Evolutionary conservation across 2,888 invertebrate genomes (phyloP), one percentile per base, ranked within the genome.

Genomic region (Xestoiulus laeticollis): DNA sequence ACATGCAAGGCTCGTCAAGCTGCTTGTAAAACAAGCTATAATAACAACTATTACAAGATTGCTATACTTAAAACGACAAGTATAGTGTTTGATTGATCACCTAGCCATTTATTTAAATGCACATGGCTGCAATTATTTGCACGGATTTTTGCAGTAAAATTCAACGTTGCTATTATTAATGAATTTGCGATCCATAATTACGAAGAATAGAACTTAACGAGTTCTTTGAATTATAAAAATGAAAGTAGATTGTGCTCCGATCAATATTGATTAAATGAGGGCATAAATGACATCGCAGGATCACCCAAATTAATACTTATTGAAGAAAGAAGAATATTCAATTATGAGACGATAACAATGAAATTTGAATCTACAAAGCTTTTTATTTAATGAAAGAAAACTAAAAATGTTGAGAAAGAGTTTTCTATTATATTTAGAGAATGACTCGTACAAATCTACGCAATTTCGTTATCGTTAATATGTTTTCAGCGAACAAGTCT

Each of bases 111-210:
- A 30, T 78, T 78, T 78, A 30, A 78, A 30, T 78, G 78, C 30
- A 78, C 30, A 78, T 78, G 78, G 5, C 30, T 78, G 78, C 78
- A 78, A 78, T 78, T 78, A 78, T 78, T 78, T 30, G 78, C 78
- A 30, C 78, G 30, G 78, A 78, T 78, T 78, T 59, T 68, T 78
- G 2, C 30, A 78, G 30, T 78, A 78, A 78, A 78, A 78, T 14
- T 30, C 30, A 12, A 12, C 78, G 16, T 78, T 78, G 78, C 78
- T 14, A 78, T 78, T 30, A 78, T 78, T 78, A 78, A 30, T 78
- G 78, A 78, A 78, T 78, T 78, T 30, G 78, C 26, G 30, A 78
- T 30, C 30, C 30, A 78, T 30, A 78, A 78, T 78, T 78, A 78
- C 30, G 78, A 78, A 30, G 78, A 78, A 78, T 78, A 30, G 30